Conservation (phyloP, 2,113 vertebrate genomes). For the Chaenogobius annularis region DNA sequence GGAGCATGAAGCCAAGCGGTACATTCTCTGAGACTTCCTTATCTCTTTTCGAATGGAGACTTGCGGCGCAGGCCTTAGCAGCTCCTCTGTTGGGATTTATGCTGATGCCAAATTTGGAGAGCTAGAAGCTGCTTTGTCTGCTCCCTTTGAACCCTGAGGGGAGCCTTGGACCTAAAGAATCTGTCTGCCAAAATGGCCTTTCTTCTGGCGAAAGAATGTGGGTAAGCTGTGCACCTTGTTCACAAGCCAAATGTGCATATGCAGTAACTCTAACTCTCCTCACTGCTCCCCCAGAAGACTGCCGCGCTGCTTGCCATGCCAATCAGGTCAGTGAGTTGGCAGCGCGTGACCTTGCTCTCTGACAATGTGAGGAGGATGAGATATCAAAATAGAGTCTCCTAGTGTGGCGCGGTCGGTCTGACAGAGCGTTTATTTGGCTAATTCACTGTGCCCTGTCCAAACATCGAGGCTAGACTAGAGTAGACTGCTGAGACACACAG, state of each 20-base stretch:
- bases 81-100: slow-evolving; percentile 57
- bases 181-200: slow-evolving; percentile 64
- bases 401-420: slow-evolving; percentile 32
- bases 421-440: slow-evolving; percentile 34
- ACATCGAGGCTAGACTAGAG: slow-evolving; percentile 18
- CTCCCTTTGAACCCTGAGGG: slow-evolving; percentile 63
- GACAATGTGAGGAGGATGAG: slow-evolving; percentile 59
- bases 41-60: slow-evolving; percentile 55
- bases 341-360: slow-evolving; percentile 59
- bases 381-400: slow-evolving; percentile 46
- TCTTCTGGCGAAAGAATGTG: slow-evolving; percentile 64
- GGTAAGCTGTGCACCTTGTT: slow-evolving; percentile 64
- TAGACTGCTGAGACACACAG: slow-evolving; percentile 2
- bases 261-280: slow-evolving; percentile 62
- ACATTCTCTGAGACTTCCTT: slow-evolving; percentile 44
- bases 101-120: slow-evolving; percentile 57
- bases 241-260: slow-evolving; percentile 66
- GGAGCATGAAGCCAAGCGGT: slow-evolving; percentile 39
- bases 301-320: slow-evolving; percentile 43
- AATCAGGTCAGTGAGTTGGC: slow-evolving; percentile 66
- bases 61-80: slow-evolving; percentile 45
- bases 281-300: slow-evolving; percentile 49
- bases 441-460: slow-evolving; percentile 34
- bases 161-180: slow-evolving; percentile 50
- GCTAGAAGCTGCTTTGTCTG: slow-evolving; percentile 64